phyloP scores from a whole-genome alignment of 2,888 invertebrate species.

The Andrena dorsata region DNA sequence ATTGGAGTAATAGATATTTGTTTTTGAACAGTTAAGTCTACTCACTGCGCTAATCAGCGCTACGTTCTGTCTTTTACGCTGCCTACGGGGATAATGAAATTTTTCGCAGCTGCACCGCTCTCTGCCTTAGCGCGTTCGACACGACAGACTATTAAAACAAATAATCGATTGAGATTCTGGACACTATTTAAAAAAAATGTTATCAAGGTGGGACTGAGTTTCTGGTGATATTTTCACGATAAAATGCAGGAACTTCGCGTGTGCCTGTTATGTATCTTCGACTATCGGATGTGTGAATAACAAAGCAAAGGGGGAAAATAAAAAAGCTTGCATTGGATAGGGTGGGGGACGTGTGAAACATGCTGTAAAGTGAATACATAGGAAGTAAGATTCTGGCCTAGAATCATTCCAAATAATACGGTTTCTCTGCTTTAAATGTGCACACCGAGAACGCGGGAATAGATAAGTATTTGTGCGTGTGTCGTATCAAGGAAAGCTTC shows the following conservation, averaged over 20 bases:
- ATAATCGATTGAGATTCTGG: constrained; percentile 57
- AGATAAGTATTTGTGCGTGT: background rate
- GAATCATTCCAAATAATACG: constrained; percentile 13
- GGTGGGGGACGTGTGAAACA: constrained; percentile 14
- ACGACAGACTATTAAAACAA: constrained; percentile 81
- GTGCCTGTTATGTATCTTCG: background rate
- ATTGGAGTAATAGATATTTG: background rate
- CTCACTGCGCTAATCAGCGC: constrained; percentile 81
- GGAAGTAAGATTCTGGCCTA: constrained; percentile 42
- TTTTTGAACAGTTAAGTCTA: constrained; percentile 65
- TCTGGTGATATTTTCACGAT: background rate
- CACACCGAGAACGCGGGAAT: background rate
- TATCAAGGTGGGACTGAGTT: constrained; percentile 2
- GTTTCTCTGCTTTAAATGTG: background rate
- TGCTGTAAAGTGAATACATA: constrained; percentile 32
- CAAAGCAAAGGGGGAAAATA: constrained; percentile 19
- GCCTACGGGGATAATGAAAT: constrained; percentile 79
- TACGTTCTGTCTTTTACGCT: constrained; percentile 78
- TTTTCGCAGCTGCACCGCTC: constrained; percentile 79
- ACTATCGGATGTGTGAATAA: constrained; percentile 11
- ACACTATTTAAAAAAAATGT: background rate
- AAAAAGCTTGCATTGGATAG: constrained; percentile 21
- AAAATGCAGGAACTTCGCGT: constrained; percentile 10
- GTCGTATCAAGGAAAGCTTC: too few relatives aligned
- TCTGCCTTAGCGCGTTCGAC: constrained; percentile 81